Conservation (phyloP, 1,140 invertebrate genomes). For the Eulimnadia texana region DNA sequence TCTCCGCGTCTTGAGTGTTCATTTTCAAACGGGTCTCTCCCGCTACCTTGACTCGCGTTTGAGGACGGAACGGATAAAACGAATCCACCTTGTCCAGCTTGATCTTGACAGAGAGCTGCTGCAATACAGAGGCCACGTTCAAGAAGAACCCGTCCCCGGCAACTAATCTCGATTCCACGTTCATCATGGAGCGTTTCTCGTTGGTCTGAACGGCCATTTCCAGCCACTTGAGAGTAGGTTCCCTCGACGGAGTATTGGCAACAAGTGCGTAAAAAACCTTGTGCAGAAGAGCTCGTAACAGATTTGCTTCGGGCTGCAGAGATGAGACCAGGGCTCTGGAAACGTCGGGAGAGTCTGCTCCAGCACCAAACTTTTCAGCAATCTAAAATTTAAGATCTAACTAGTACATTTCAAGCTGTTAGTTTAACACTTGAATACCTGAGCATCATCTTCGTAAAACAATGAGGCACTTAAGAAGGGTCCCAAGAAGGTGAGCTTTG, state of each 20-base stretch:
- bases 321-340: conserved; percentile 44
- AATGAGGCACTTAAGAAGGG: conserved; percentile 79
- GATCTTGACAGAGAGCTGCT: conserved; percentile 54
- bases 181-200: conserved; percentile 73
- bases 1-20: conserved; percentile 57
- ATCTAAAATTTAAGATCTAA: no score
- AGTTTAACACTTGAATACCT: no score
- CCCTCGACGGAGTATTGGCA: conserved; percentile 57
- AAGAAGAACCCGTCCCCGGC: conserved; percentile 89
- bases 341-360: conserved; percentile 32
- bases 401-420: no score
- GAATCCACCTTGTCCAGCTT: conserved; percentile 70
- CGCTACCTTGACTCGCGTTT: conserved; percentile 54
- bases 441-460: conserved; percentile 81
- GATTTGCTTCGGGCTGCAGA: conserved; percentile 53
- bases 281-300: conserved; percentile 35
- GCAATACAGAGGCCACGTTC: conserved; percentile 78
- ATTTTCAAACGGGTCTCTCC: conserved; percentile 75
- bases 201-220: conserved; percentile 59
- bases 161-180: conserved; percentile 66
- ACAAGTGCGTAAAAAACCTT: conserved; percentile 65
- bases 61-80: conserved; percentile 72
- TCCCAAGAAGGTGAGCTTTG: conserved; percentile 65
- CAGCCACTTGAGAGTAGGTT: conserved; percentile 61
- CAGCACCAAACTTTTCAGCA: conserved; percentile 26